phyloP scores from a whole-genome alignment of 2,113 vertebrate genomes.

The Cyanoramphus novaezelandiae region DNA sequence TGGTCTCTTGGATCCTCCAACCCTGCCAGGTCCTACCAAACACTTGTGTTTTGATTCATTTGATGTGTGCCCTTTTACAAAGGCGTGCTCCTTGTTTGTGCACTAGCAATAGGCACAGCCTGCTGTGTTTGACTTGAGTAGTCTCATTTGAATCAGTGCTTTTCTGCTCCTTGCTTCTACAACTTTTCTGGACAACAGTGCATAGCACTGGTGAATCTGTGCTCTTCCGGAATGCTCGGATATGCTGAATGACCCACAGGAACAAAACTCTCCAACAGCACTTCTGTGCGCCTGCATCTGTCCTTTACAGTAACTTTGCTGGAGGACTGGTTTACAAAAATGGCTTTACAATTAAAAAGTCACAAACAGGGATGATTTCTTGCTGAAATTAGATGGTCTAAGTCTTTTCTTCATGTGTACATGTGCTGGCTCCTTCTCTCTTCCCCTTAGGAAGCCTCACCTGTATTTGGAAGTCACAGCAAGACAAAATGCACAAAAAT shows the following conservation, averaged over 20 bases:
- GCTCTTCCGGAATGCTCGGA: neutral
- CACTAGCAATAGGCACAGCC: neutral
- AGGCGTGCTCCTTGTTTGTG: neutral
- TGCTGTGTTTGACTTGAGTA: neutral
- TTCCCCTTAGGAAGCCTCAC: neutral
- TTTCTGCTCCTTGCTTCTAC: neutral
- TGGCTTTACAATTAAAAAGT: neutral
- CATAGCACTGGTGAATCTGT: fast-evolving
- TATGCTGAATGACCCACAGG: neutral
- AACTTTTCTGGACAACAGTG: fast-evolving
- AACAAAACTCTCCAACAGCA: neutral
- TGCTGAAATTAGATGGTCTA: neutral
- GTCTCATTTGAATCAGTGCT: neutral
- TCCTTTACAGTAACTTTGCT: neutral
- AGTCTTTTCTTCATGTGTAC: fast-evolving
- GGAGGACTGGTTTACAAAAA: neutral
- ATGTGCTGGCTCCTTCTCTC: neutral
- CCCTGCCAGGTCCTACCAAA: neutral
- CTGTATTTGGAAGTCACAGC: neutral
- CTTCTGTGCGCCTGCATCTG: neutral
- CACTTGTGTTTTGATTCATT: neutral
- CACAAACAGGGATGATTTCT: neutral
- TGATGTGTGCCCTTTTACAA: fast-evolving
- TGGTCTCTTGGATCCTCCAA: neutral
- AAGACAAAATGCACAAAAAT: neutral